These are phyloP conservation scores for Cyphomyrus discorhynchus DNA, from an alignment of 2,113 vertebrate genomes.

Conservation along the genomic window DNA sequence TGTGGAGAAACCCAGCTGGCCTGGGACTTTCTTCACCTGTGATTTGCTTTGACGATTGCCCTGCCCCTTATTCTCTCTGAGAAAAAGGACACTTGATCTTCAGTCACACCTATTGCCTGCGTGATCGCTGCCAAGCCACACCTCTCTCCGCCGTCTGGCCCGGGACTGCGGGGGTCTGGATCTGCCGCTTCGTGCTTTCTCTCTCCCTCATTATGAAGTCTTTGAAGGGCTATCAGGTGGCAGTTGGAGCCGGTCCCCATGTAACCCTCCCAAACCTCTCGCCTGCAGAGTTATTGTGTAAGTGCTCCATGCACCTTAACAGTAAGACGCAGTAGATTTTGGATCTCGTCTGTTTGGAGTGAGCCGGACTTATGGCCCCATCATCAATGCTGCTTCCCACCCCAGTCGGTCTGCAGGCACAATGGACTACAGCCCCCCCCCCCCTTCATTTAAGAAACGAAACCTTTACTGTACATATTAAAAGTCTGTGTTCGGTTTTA, in stretches of 20 bases:
- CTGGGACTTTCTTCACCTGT: neutral
- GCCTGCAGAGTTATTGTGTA: neutral
- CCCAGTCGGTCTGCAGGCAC: neutral
- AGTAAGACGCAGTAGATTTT: neutral
- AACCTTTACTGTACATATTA: neutral
- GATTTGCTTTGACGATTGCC: neutral
- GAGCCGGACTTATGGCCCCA: neutral
- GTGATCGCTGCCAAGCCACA: neutral
- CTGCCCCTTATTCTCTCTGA: neutral
- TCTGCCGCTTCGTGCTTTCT: neutral
- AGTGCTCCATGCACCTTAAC: neutral
- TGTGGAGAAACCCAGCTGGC: slow-evolving; percentile 20
- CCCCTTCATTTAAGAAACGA: neutral
- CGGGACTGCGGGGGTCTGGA: neutral
- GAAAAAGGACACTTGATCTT: neutral
- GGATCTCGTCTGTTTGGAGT: neutral
- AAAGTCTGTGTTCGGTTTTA: neutral
- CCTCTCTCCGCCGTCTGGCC: neutral
- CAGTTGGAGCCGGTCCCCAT: neutral
- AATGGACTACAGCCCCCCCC: neutral
- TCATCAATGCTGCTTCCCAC: neutral
- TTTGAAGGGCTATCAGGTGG: slow-evolving; percentile 5
- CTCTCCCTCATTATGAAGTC: neutral
- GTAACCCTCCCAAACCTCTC: neutral
- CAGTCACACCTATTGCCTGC: neutral